A percentile compares a stretch with the other conserved stretches of the same genome.
phyloP scores from a whole-genome alignment of 2,888 invertebrate genomes.

The Tillus elongatus region DNA sequence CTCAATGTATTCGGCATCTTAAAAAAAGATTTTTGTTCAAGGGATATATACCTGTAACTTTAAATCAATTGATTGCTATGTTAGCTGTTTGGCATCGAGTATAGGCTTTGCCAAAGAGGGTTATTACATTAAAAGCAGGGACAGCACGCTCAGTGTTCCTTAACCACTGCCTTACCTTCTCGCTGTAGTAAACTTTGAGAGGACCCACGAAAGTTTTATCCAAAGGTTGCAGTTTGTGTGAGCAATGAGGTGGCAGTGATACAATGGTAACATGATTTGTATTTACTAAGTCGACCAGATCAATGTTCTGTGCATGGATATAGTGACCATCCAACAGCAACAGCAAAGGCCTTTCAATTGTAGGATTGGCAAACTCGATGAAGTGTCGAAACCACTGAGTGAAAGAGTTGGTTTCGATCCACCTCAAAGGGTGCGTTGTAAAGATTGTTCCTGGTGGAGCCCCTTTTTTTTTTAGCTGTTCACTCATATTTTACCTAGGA shows the following conservation, averaged over 20 bases:
- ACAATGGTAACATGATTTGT: constrained; percentile 30
- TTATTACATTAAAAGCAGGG: constrained; percentile 10
- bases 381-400: constrained; percentile 21
- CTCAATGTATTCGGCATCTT: too few species aligned
- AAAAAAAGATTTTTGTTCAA: constrained; percentile 23
- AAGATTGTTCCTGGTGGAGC: constrained; percentile 25
- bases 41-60: constrained; percentile 24
- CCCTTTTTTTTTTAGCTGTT: constrained; percentile 25
- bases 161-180: constrained; percentile 17
- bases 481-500: constrained; percentile 30
- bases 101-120: constrained; percentile 15
- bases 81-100: constrained; percentile 10
- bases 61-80: constrained; percentile 14
- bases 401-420: constrained; percentile 19
- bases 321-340: constrained; percentile 15
- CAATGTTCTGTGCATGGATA: constrained; percentile 15
- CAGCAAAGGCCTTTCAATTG: constrained; percentile 12
- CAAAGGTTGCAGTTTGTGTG: constrained; percentile 33
- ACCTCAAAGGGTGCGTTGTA: constrained; percentile 19
- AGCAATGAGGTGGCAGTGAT: constrained; percentile 30
- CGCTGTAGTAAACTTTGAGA: constrained; percentile 32
- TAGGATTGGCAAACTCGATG: constrained; percentile 16
- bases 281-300: constrained; percentile 27
- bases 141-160: constrained; percentile 7
- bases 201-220: constrained; percentile 33